Conservation (phyloP, 2,888 invertebrate genomes). For the Halictus quadricinctus region DNA sequence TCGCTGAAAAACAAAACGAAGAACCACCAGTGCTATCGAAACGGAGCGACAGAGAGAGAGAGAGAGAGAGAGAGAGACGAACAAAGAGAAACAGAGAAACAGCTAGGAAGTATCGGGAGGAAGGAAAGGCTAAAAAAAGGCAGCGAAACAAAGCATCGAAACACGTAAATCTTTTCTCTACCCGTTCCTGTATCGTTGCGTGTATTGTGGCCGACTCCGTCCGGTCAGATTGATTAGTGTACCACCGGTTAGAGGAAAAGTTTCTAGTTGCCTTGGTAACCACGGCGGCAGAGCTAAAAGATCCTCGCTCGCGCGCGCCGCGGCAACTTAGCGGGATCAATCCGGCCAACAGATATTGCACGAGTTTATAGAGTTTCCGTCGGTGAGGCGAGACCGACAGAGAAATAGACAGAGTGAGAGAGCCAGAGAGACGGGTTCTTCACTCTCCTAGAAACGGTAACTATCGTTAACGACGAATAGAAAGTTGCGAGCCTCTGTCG, state of each 20-base stretch:
- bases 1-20: not conserved
- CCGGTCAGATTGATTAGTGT: constrained; percentile 42
- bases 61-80: not conserved
- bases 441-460: not conserved
- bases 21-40: not conserved
- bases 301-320: constrained; percentile 29
- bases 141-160: not conserved
- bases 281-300: constrained; percentile 29
- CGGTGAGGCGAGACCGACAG: not conserved
- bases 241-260: constrained; percentile 25
- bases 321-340: constrained; percentile 34
- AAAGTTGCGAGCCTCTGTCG: constrained; percentile 12
- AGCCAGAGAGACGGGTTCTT: not conserved
- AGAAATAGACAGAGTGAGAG: not conserved
- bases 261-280: constrained; percentile 44
- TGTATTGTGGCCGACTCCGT: not conserved
- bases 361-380: constrained; percentile 15
- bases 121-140: not conserved
- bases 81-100: not conserved
- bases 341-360: constrained; percentile 33
- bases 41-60: not conserved
- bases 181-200: constrained; percentile 8
- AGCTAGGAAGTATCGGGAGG: not conserved
- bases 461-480: constrained; percentile 29
- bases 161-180: constrained; percentile 13